Evolutionary conservation across 2,113 vertebrate species (phyloP).

Genomic region (Asarcornis scutulata): DNA sequence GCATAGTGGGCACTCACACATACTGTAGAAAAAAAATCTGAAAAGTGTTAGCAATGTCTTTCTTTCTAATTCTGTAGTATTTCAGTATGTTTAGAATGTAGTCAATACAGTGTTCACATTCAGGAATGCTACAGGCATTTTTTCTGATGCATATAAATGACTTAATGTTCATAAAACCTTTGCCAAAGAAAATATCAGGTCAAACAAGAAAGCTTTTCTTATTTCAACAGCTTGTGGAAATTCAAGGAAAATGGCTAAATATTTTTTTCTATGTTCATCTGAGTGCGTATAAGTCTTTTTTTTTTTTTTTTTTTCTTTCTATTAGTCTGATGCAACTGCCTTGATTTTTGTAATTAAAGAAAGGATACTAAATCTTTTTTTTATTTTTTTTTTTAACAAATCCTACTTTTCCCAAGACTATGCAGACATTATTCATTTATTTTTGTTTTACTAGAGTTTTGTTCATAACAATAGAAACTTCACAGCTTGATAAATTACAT

Average conservation of each 20-base stretch:
- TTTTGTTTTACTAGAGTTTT: conserved; percentile 55
- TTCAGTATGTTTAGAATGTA: not conserved
- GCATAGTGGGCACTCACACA: not conserved
- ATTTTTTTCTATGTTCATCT: not conserved
- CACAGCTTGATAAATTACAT: conserved; percentile 61
- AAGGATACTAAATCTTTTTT: not conserved
- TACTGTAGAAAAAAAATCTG: conserved; percentile 10
- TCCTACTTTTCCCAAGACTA: not conserved
- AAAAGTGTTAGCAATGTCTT: not conserved
- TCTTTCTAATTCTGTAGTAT: not conserved
- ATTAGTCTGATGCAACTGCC: not conserved
- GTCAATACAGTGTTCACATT: not conserved
- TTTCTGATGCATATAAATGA: conserved; percentile 15
- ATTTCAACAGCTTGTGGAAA: not conserved
- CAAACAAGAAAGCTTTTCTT: conserved; percentile 15
- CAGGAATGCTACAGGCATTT: not conserved
- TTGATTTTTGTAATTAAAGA: not conserved
- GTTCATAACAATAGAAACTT: conserved; percentile 46
- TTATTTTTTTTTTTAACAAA: not conserved
- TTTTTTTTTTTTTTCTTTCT: not conserved
- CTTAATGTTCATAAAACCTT: conserved; percentile 29
- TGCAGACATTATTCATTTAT: conserved; percentile 35
- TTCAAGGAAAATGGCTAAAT: not conserved
- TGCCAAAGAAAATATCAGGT: conserved; percentile 26
- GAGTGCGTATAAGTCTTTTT: not conserved